Percentiles rank a stretch among this genome's conserved stretches.
Evolutionary conservation across 2,113 vertebrate species (phyloP).

Genomic region (Chamaea fasciata): DNA sequence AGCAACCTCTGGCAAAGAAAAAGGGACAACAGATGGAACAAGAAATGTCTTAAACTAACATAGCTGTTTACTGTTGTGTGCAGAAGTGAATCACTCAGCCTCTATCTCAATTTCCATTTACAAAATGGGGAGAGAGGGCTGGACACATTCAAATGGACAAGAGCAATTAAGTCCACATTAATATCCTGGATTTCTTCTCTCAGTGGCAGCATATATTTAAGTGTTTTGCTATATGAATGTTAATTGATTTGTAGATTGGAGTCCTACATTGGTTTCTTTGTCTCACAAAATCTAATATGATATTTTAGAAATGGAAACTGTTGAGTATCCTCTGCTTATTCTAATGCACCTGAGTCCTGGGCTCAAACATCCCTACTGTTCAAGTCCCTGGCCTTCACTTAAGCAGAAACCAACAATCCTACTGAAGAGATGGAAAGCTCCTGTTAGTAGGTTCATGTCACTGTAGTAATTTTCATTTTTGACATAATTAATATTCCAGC

Average conservation of each 20-base stretch:
- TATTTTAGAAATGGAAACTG: slow-evolving; percentile 19
- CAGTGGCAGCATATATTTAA: background rate
- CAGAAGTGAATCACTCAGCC: background rate
- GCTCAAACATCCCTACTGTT: background rate
- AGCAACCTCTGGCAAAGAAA: background rate
- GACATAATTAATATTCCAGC: background rate
- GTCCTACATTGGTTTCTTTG: background rate
- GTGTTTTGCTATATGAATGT: background rate
- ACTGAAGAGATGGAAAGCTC: background rate
- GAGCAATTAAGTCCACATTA: background rate
- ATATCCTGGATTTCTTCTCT: background rate
- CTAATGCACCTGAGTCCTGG: slow-evolving; percentile 31
- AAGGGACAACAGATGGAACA: background rate
- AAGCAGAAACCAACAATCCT: background rate
- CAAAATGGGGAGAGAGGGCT: background rate
- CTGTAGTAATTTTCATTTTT: background rate
- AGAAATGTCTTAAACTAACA: background rate
- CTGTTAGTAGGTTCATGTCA: background rate
- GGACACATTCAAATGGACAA: background rate
- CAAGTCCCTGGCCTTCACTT: background rate
- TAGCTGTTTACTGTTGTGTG: background rate
- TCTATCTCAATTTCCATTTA: background rate
- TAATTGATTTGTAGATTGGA: slow-evolving; percentile 1
- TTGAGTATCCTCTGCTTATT: background rate
- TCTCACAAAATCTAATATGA: background rate